phyloP scores from a whole-genome alignment of 2,888 invertebrate species.

The Eristalis intricaria region DNA sequence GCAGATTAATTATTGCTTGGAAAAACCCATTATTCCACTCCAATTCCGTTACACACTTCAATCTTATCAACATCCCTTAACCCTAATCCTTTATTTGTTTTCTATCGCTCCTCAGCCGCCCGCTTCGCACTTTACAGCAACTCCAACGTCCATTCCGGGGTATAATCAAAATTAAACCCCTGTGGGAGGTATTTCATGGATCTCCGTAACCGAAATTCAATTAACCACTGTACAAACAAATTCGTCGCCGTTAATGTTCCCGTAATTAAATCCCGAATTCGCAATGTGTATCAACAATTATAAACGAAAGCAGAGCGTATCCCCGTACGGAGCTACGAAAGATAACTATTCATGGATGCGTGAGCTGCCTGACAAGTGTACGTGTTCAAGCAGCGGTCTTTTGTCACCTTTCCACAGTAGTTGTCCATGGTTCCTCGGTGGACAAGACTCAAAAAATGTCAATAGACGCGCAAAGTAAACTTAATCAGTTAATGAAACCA shows the following conservation, averaged over 20 bases:
- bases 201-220: conserved; percentile 68
- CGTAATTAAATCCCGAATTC: conserved; percentile 69
- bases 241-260: conserved; percentile 60
- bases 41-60: conserved; percentile 63
- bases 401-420: neutral
- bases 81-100: conserved; percentile 58
- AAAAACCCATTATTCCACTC: conserved; percentile 69
- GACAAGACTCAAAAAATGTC: conserved; percentile 16
- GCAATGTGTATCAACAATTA: conserved; percentile 71
- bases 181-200: conserved; percentile 41
- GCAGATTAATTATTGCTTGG: conserved; percentile 59
- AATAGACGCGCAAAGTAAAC: conserved; percentile 55
- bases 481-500: conserved; percentile 69
- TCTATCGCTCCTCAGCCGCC: conserved; percentile 5
- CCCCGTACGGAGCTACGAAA: neutral
- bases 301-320: conserved; percentile 52
- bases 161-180: conserved; percentile 51
- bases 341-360: no score
- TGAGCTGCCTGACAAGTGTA: conserved; percentile 6
- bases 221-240: conserved; percentile 71
- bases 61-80: conserved; percentile 53
- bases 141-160: neutral
- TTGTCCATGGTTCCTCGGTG: neutral
- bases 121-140: neutral
- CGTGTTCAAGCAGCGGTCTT: conserved; percentile 31